phyloP scores from a whole-genome alignment of 2,113 vertebrate genomes.

The Orientallactaga bullata region DNA sequence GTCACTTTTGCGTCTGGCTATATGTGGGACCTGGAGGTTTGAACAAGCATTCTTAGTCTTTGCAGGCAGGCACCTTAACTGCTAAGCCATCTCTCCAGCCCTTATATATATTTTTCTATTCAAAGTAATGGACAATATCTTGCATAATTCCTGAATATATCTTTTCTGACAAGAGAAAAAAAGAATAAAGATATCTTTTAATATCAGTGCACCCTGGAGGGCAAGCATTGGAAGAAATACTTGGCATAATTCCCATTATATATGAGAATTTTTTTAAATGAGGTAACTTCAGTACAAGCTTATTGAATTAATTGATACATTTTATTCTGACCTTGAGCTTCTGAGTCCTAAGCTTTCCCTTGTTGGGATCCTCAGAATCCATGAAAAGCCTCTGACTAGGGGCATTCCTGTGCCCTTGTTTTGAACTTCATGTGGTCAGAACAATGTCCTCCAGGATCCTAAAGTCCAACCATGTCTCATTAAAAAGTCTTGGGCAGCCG shows the following conservation, averaged over 20 bases:
- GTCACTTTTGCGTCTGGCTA: no score
- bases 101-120: not conserved
- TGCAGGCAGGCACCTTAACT: no score
- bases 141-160: not conserved
- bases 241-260: not conserved
- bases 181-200: slow-evolving; percentile 1
- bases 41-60: no score
- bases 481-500: not conserved
- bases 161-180: not conserved
- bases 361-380: not conserved
- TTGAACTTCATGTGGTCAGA: not conserved
- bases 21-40: no score
- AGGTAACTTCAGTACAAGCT: not conserved
- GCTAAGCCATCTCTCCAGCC: no score
- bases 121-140: not conserved
- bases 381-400: not conserved
- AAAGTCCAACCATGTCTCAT: not conserved
- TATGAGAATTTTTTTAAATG: not conserved
- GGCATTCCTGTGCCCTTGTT: not conserved
- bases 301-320: not conserved
- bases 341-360: not conserved
- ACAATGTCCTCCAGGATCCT: not conserved
- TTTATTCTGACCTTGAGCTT: not conserved
- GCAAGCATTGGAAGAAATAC: not conserved
- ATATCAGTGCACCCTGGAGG: not conserved